Base-by-base conservation (phyloP, 2,797 vertebrate genomes). In the Protonibea diacanthus region DNA sequence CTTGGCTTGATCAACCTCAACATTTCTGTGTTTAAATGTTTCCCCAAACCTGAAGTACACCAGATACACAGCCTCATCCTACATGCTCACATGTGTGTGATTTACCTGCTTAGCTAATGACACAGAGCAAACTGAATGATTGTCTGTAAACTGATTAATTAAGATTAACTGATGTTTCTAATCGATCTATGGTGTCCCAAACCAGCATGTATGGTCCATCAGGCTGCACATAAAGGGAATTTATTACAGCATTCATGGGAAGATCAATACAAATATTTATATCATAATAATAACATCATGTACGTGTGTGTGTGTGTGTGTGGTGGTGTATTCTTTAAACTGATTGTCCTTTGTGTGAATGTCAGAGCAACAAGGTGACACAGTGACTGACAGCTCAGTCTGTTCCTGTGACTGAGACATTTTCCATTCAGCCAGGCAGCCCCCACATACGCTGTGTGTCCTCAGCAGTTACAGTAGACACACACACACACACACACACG, bases 331-430 rank as follows among this genome's bases (percentile, higher is more conserved):
- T 40, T 1, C n/a, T 62, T 45, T 17, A 38, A 40, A 59, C 8
- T 25, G 52, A n/a, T 20, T 71, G 79, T 60, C 65, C 66, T 84
- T 57, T 79, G 25, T 57, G 8, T 55, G 53, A 74, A 27, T 81
- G 78, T 74, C 63, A 71, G 17, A 44, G 21, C 58, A 76, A 42
- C 27, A 78, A 59, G 77, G 80, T 83, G 77, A 71, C 64, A 58
- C n/a, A 21, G 42, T 64, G 81, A 85, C 1, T 68, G 86, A 76
- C 86, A 82, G 75, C 78, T 71, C 74, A 51, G 79, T 82, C 84
- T 84, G 77, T 67, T 58, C 56, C 27, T 3, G 15, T 58, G 47
- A 76, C 77, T 20, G 55, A 52, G 21, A 64, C 27, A 71, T 74
- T 74, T 83, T 84, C 78, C 78, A 83, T 69, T 83, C 42, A 61